Evolutionary conservation across 53 echinoderm and acorn worm species (phyloP), one percentile per base, ranked within the genome.

Genomic region (Hippasteria phrygiana): DNA sequence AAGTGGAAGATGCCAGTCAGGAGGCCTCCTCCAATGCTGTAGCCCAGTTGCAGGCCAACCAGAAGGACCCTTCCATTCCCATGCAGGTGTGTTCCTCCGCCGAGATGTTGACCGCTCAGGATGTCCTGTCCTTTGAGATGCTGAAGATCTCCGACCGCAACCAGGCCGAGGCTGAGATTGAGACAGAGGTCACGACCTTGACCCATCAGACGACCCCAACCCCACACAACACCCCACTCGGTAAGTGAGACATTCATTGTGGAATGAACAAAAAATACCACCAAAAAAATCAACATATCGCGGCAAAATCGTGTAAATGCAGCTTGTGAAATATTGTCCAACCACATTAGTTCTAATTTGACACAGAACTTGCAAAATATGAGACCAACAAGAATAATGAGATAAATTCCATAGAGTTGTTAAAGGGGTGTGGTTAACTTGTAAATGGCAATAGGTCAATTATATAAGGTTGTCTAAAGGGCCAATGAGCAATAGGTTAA

Each of bases 151-250:
- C 80, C 1, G 93, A 94, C 14, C 69, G 73, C 47, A 88, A 59
- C 64, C 90, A 91, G 69, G 78, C 73, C 26, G 95, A 91, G 43
- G 62, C 56, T 3, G 90, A 87, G 73, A 91, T 86, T 33, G 95
- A 95, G 81, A 62, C 92, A 18, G 92, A 93, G 59, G 93, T 89
- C n/a, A 91, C 76, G 8, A 78, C 80, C 14, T 59, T 91, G 55
- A 83, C 81, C 24, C 95, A 90, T 34, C 89, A 89, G 62, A 83
- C 93, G 31, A 95, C 90, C 12, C 80, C 93, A 32, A 98, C 99
- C 29, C 99, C 99, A 75, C 96, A 98, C 93, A 98, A 98, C 87
- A 98, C 99, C 2, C 99, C 99, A 2, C 82, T 94, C 11, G 99
- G 99, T 96, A 50, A 80, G 95, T 73, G 12, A 43, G 0, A 43